Percentiles rank a stretch among this genome's conserved stretches.
Conservation (phyloP, 2,888 invertebrate species). For the Hypercompe scribonia region DNA sequence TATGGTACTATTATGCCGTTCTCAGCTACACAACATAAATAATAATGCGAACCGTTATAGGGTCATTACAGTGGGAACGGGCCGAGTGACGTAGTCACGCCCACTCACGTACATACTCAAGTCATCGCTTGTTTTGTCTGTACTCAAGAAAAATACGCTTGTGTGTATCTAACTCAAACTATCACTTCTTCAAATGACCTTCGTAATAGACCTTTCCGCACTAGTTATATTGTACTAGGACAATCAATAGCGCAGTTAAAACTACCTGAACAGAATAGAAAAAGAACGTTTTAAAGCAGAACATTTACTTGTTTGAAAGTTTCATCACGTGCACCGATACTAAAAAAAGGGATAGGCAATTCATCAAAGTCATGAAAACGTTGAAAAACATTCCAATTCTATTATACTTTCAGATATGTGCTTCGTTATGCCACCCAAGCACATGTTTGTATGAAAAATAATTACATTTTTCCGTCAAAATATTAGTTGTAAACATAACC, state of each 20-base stretch:
- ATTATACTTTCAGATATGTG: not conserved
- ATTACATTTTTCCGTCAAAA: not conserved
- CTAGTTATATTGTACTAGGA: slow-evolving; percentile 15
- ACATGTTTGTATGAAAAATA: not conserved
- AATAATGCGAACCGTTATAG: slow-evolving; percentile 84
- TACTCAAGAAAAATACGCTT: slow-evolving; percentile 44
- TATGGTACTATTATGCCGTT: slow-evolving; percentile 85
- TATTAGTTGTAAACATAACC: not conserved
- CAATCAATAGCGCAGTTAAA: slow-evolving; percentile 18
- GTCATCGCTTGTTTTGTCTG: slow-evolving; percentile 56
- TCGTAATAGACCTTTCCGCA: slow-evolving; percentile 25
- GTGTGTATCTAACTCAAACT: slow-evolving; percentile 34
- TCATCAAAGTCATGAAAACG: slow-evolving; percentile 19
- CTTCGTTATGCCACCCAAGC: not conserved
- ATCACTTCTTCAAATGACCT: slow-evolving; percentile 48
- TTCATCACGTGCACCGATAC: slow-evolving; percentile 12
- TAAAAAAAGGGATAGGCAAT: slow-evolving; percentile 15
- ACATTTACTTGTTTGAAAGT: slow-evolving; percentile 9
- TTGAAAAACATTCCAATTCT: slow-evolving; percentile 12
- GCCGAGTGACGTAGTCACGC: slow-evolving; percentile 70
- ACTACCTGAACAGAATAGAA: slow-evolving; percentile 10
- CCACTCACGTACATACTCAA: slow-evolving; percentile 49
- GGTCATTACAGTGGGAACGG: slow-evolving; percentile 82
- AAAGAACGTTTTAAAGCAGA: not conserved
- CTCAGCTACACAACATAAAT: slow-evolving; percentile 86